Evolutionary conservation across 2,888 invertebrate genomes (phyloP).

Genomic region (Pristionchus japonicus): DNA sequence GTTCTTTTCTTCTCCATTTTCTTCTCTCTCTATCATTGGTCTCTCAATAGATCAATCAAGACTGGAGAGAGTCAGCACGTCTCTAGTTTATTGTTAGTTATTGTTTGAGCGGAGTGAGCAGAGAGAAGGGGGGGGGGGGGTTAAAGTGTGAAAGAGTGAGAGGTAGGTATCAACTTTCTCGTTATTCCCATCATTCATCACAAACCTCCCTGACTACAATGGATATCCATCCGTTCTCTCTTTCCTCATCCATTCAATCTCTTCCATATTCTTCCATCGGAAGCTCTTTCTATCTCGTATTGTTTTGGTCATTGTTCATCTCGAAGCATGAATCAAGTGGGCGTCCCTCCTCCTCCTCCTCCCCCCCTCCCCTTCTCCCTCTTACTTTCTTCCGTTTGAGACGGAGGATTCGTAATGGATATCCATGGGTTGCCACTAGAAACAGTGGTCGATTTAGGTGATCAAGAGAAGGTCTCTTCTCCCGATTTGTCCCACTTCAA

Average conservation of each 20-base stretch:
- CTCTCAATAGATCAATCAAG: background rate
- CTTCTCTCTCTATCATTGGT: background rate
- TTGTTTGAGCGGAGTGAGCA: background rate
- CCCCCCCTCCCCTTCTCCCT: background rate
- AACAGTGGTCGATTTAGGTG: background rate
- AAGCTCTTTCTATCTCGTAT: conserved; percentile 4
- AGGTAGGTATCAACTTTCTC: background rate
- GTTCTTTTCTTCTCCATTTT: background rate
- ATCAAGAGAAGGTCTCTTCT: background rate
- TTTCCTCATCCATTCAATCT: background rate
- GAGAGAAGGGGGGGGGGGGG: no score
- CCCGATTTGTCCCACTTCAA: background rate
- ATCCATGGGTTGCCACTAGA: background rate
- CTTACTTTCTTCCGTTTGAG: background rate
- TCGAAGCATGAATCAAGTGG: background rate
- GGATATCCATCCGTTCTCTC: background rate
- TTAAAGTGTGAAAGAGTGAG: background rate
- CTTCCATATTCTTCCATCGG: background rate
- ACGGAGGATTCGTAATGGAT: background rate
- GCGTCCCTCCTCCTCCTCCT: background rate
- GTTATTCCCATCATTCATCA: background rate
- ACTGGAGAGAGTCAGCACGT: background rate
- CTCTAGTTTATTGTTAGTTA: background rate
- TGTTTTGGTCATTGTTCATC: background rate
- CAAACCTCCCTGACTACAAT: background rate